A percentile compares a stretch with the other conserved stretches of the same genome.
These are phyloP conservation scores for Oryzias woworae DNA, from an alignment of 2,113 vertebrate genomes.

Conservation along the genomic window DNA sequence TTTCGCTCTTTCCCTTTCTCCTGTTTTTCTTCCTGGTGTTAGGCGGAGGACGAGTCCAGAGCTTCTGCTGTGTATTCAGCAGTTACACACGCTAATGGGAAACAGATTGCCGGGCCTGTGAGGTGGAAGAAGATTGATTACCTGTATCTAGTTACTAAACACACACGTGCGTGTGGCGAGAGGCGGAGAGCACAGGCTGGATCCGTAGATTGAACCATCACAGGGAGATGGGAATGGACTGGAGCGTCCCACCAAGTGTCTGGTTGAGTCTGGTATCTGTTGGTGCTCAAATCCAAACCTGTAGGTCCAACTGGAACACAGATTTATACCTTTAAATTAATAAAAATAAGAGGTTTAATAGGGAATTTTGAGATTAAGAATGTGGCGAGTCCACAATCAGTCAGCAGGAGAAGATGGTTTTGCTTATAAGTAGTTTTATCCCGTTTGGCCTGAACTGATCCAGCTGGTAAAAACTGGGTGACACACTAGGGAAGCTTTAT, in stretches of 20 bases:
- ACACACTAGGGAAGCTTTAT: too few relatives aligned
- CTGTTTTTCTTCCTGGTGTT: slow-evolving; percentile 8
- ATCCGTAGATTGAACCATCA: slow-evolving; percentile 55
- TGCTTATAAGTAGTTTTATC: too few relatives aligned
- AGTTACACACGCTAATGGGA: slow-evolving; percentile 69
- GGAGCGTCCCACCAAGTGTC: slow-evolving; percentile 23
- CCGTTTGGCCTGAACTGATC: too few relatives aligned
- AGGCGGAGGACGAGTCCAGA: slow-evolving; percentile 20
- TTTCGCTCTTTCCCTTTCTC: slow-evolving; percentile 40
- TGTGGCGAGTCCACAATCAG: too few relatives aligned
- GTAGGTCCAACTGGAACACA: too few relatives aligned
- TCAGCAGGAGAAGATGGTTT: too few relatives aligned
- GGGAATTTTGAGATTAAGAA: too few relatives aligned
- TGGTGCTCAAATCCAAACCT: too few relatives aligned
- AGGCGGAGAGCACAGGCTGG: slow-evolving; percentile 47
- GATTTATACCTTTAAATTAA: too few relatives aligned
- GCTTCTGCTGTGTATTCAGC: slow-evolving; percentile 52
- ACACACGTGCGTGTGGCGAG: slow-evolving; percentile 56
- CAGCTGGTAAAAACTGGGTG: too few relatives aligned
- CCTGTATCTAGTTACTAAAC: slow-evolving; percentile 78
- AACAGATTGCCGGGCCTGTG: slow-evolving; percentile 71
- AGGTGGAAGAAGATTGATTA: slow-evolving; percentile 80
- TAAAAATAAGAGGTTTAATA: too few relatives aligned
- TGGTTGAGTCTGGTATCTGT: slow-evolving; percentile 40
- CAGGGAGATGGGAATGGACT: slow-evolving; percentile 38